A percentile compares a stretch with the other conserved stretches of the same genome.
These are phyloP conservation scores for Mastacembelus armatus DNA, from an alignment of 2,797 vertebrate species.

Conservation along the genomic window DNA sequence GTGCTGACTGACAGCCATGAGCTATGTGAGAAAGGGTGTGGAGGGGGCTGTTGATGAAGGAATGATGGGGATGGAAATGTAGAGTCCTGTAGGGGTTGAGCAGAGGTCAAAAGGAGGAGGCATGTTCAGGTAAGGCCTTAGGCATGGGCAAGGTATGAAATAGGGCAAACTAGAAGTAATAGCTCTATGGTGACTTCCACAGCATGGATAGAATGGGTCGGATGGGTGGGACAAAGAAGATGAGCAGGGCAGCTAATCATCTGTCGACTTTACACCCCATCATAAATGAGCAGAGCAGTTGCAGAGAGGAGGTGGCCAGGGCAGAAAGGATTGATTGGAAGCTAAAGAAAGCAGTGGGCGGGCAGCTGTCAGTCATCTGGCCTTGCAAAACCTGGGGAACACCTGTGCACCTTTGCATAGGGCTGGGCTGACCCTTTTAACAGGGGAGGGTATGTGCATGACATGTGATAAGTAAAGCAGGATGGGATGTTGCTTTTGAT, in stretches of 20 bases:
- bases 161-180: constrained; percentile 10
- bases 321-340: constrained; percentile 54
- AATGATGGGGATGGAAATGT: constrained; percentile 28
- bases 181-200: constrained; percentile 30
- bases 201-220: constrained; percentile 25
- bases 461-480: constrained; percentile 51
- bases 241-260: constrained; percentile 58
- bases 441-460: constrained; percentile 22
- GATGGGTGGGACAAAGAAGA: constrained; percentile 44
- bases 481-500: constrained; percentile 48
- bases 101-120: constrained; percentile 30
- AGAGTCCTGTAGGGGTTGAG: constrained; percentile 35
- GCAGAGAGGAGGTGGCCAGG: constrained; percentile 29
- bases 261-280: constrained; percentile 68
- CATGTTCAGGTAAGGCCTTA: constrained; percentile 24
- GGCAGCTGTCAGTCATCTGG: constrained; percentile 69
- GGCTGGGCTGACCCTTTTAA: constrained; percentile 46
- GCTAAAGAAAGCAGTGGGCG: constrained; percentile 53
- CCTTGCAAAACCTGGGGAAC: constrained; percentile 54
- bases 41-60: constrained; percentile 10
- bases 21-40: background rate
- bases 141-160: constrained; percentile 18
- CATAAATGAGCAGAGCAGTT: constrained; percentile 70
- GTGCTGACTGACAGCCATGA: constrained; percentile 40
- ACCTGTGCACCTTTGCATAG: constrained; percentile 67